Evolutionary conservation across 1,140 invertebrate species (phyloP), one percentile per base, ranked within the genome.

Genomic region (Neodiprion fabricii): DNA sequence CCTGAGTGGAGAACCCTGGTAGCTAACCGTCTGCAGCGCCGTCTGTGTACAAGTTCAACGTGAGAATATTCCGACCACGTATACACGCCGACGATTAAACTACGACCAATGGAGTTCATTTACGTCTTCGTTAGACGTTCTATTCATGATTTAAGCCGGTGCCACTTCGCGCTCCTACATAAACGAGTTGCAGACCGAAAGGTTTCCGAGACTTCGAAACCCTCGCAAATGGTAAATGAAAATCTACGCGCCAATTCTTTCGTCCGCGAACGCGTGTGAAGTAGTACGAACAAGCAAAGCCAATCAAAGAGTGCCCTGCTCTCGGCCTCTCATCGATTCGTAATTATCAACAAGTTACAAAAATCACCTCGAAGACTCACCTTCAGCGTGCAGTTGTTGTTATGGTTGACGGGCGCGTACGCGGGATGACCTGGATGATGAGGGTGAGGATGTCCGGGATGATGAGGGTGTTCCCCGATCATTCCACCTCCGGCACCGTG

Each of bases 331-430:
- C 53, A 0, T 40, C 28, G 28, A 40, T 5, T 5, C 2, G 5
- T 40, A 40, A 40, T 40, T 40, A 40, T 40, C 5, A 40, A 3
- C 28, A 21, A 21, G 17, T 21, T 40, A 40, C 28, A 40, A 40
- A 5, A 40, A 40, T 40, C 28, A 40, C 28, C 28, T 40, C 28
- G 28, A 40, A 40, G 5, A 47, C 78, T 82, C 74, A 89, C 87
- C 85, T 89, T 89, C 74, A 88, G 80, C 65, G 87, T 88, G 81
- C 86, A 88, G 72, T 89, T 89, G 82, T 88, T 89, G 77, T 88
- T 89, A 79, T 87, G 88, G 79, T 88, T 89, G 71, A 88, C 88
- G 47, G 85, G 83, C 70, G 84, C 86, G 73, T 87, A 87, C 69
- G 84, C 84, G 71, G 85, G 85, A 73, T 87, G 86, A 12, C 83